Conservation (phyloP, 2,888 invertebrate genomes). For the Bombylius discolor region DNA sequence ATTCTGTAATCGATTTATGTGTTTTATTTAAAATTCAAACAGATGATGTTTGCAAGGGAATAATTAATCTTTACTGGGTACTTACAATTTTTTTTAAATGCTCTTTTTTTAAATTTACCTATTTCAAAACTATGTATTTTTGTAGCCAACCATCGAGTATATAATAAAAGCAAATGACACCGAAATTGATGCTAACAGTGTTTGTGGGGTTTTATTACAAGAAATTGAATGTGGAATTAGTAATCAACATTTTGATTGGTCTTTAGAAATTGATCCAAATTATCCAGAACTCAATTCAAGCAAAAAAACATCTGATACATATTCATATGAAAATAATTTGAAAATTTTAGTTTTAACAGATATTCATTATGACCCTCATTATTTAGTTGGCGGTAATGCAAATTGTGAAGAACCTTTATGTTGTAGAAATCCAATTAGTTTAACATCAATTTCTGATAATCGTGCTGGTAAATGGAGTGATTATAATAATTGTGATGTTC, state of each 20-base stretch:
- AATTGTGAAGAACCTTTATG: constrained; percentile 65
- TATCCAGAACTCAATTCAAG: not conserved
- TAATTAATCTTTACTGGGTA: constrained; percentile 48
- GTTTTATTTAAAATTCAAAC: constrained; percentile 43
- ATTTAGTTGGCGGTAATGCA: constrained; percentile 52
- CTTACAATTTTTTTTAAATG: constrained; percentile 9
- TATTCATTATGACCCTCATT: constrained; percentile 65
- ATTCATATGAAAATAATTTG: constrained; percentile 3
- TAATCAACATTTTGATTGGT: constrained; percentile 25
- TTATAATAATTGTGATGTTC: constrained; percentile 63
- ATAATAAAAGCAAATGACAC: not conserved
- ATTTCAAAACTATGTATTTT: too few species aligned
- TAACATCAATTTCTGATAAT: constrained; percentile 15
- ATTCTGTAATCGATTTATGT: constrained; percentile 41
- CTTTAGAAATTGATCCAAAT: constrained; percentile 17
- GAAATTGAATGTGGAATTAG: constrained; percentile 21
- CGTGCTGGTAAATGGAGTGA: constrained; percentile 71
- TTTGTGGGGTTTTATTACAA: constrained; percentile 28
- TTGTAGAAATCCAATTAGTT: constrained; percentile 42
- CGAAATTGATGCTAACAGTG: constrained; percentile 14
- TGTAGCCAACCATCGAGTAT: not conserved
- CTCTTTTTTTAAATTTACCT: constrained; percentile 7
- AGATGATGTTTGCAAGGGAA: constrained; percentile 47
- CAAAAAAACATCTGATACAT: not conserved
- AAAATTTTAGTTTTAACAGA: constrained; percentile 36